Conservation (phyloP, 2,888 invertebrate genomes). For the Trissoscelio sp. region DNA sequence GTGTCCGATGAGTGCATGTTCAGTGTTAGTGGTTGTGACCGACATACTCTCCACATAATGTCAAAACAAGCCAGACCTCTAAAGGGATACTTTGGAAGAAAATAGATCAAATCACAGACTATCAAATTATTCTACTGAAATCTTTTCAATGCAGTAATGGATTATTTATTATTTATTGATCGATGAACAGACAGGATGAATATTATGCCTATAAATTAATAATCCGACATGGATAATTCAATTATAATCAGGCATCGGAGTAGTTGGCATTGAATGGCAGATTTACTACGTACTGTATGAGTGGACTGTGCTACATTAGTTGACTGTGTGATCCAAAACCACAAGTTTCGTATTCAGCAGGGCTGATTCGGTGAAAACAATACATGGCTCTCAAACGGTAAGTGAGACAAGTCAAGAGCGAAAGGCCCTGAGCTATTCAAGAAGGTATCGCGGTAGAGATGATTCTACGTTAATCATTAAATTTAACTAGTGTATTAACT, state of each 20-base stretch:
- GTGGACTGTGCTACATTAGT: background rate
- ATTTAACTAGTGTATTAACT: conserved; percentile 16
- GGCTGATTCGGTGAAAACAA: conserved; percentile 17
- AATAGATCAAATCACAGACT: no score
- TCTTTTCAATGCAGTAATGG: no score
- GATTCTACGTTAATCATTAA: conserved; percentile 5
- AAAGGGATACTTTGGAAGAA: conserved; percentile 1
- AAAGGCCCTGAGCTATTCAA: background rate
- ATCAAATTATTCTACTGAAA: no score
- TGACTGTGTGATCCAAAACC: background rate
- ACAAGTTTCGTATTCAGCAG: background rate
- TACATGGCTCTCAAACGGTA: background rate
- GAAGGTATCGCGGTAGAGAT: background rate
- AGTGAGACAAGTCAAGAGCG: background rate
- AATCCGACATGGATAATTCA: background rate
- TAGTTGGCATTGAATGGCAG: background rate
- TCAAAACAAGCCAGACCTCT: conserved; percentile 27
- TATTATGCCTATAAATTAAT: background rate
- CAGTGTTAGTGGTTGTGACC: conserved; percentile 24
- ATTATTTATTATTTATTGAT: background rate
- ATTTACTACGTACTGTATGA: background rate
- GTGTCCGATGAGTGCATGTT: conserved; percentile 29
- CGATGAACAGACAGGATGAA: background rate
- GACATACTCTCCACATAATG: conserved; percentile 28
- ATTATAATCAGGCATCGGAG: background rate